Evolutionary conservation across 2,888 invertebrate genomes (phyloP), one percentile per base, ranked within the genome.

Genomic region (Salpingus planirostris): DNA sequence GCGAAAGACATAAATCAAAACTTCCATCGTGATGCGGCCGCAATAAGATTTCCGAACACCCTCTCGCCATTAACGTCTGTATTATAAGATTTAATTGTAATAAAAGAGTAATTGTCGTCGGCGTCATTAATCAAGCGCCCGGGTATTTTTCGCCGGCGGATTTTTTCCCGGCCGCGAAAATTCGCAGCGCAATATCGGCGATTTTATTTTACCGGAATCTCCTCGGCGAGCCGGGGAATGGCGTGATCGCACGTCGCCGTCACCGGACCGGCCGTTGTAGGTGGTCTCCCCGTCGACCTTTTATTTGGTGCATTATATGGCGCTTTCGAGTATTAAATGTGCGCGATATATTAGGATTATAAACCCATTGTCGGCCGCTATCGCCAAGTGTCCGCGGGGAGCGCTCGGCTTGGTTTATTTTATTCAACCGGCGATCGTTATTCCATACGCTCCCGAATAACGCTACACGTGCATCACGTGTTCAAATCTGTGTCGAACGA

Each of bases 311-410:
- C 34, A 38, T 38, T 38, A 38, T 34, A 21, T 38, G 38, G 38
- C 38, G 38, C 34, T 38, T 33, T 30, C 33, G 33, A 38, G 33
- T 38, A 38, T 38, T 38, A 33, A 38, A 38, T 34, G 26, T 27
- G 31, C 34, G 24, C 34, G 31, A 38, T 38, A 38, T 34, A 31
- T 38, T 38, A 34, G 38, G 28, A 33, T 38, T 34, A 38, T 31
- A 38, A 38, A 24, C 31, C 31, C 31, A 38, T 38, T 38, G 34
- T 38, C 31, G 31, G 23, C 15, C n/a, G 13, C 18, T 18, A 18
- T 18, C 18, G 5, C 18, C 18, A 6, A 18, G 18, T 18, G 18
- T 18, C n/a, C n/a, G n/a, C n/a, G n/a, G n/a, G n/a, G n/a, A 8
- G 18, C 18, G 18, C 8, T 18, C 8, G 18, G 5, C 18, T 5